These are phyloP conservation scores for Dicerorhinus sumatrensis DNA, from an alignment of 2,113 vertebrate species.

Conservation along the genomic window DNA sequence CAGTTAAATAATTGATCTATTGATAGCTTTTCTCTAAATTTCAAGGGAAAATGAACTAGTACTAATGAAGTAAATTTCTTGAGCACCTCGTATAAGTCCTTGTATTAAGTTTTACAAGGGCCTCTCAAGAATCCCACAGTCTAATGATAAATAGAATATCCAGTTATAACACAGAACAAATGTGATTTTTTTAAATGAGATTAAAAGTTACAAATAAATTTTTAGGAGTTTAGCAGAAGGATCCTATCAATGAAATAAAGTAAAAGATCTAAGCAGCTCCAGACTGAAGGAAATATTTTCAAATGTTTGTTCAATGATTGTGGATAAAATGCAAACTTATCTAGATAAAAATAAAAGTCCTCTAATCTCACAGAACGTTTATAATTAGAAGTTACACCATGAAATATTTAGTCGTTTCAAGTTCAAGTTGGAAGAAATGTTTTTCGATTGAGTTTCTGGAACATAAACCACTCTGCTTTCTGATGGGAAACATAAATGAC, in stretches of 20 bases:
- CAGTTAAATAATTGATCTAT: neutral
- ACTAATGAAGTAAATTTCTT: neutral
- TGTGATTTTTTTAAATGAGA: neutral
- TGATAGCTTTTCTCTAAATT: neutral
- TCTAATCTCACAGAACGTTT: slow-evolving; percentile 77
- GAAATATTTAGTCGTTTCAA: slow-evolving; percentile 71
- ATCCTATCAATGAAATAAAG: neutral
- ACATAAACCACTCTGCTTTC: slow-evolving; percentile 73
- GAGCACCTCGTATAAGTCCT: neutral
- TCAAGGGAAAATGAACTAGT: neutral
- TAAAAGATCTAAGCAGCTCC: slow-evolving; percentile 24
- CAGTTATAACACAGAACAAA: neutral
- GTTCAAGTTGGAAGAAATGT: slow-evolving; percentile 74
- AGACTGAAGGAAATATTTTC: slow-evolving; percentile 58
- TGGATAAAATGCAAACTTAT: slow-evolving; percentile 56
- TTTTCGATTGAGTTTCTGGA: slow-evolving; percentile 74
- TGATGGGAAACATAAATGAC: slow-evolving; percentile 78
- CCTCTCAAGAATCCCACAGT: neutral
- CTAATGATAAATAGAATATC: neutral
- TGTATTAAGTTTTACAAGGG: neutral
- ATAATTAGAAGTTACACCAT: slow-evolving; percentile 66
- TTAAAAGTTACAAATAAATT: neutral
- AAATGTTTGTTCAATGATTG: slow-evolving; percentile 58
- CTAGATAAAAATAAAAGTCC: slow-evolving; percentile 58
- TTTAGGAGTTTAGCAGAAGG: slow-evolving; percentile 1